These are phyloP conservation scores for Lypha dubia DNA, from an alignment of 2,888 invertebrate species.

Conservation along the genomic window DNA sequence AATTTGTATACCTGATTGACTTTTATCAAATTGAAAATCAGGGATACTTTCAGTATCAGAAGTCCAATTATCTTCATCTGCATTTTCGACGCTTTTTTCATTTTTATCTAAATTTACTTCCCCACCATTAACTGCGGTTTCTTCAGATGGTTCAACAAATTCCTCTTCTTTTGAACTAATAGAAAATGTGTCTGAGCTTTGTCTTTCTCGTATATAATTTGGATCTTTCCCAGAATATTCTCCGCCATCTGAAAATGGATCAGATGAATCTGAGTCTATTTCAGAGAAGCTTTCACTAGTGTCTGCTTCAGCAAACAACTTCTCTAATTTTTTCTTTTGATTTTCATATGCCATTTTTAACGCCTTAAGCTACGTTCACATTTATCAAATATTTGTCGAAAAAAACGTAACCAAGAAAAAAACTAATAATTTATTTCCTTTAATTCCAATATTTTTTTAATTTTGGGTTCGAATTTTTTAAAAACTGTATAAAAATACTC, in stretches of 20 bases:
- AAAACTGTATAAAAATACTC: too few species aligned
- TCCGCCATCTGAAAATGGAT: constrained; percentile 10
- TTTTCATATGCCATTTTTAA: too few species aligned
- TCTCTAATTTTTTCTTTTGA: too few species aligned
- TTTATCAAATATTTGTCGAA: too few species aligned
- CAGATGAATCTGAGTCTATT: constrained; percentile 23
- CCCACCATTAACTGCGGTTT: constrained; percentile 6
- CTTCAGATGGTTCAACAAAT: constrained; percentile 9
- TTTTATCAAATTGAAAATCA: constrained; percentile 11
- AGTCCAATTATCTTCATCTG: too few species aligned
- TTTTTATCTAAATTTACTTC: constrained; percentile 10
- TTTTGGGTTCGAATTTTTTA: too few species aligned
- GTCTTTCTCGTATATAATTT: constrained; percentile 1
- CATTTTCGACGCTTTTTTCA: constrained; percentile 15
- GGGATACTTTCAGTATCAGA: constrained; percentile 19
- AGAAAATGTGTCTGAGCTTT: constrained; percentile 9
- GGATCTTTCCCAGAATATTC: constrained; percentile 10
- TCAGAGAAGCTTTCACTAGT: constrained; percentile 18
- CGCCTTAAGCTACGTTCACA: too few species aligned
- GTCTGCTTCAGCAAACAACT: too few species aligned
- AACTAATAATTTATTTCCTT: too few species aligned
- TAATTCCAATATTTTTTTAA: too few species aligned
- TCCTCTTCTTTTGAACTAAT: background rate
- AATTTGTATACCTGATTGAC: constrained; percentile 1
- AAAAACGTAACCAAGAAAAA: too few species aligned